Evolutionary conservation across 2,113 vertebrate genomes (phyloP).

Genomic region (Helogale parvula): DNA sequence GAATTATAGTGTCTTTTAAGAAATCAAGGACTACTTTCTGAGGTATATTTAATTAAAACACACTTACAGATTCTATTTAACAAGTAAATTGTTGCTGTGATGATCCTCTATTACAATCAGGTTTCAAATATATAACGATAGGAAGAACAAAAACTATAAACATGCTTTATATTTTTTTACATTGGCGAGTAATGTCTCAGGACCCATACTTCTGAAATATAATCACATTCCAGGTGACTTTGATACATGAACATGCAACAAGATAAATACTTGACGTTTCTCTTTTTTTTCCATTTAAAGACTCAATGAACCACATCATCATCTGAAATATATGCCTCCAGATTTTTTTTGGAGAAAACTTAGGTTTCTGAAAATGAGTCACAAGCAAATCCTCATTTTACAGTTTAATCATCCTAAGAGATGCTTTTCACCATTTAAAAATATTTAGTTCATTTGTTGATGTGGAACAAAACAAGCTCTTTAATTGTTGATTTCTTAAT

Average conservation of each 20-base stretch:
- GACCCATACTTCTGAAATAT: conserved; percentile 54
- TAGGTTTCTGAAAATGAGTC: conserved; percentile 48
- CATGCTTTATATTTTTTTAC: conserved; percentile 13
- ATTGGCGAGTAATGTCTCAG: conserved; percentile 17
- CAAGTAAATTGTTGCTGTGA: conserved; percentile 5
- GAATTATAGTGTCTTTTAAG: neutral
- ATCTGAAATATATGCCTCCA: conserved; percentile 41
- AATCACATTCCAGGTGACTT: conserved; percentile 65
- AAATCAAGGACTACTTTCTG: neutral
- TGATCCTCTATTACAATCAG: neutral
- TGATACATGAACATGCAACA: conserved; percentile 63
- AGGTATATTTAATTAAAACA: neutral
- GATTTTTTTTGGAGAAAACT: neutral
- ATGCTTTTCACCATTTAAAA: neutral
- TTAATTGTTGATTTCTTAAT: conserved; percentile 48
- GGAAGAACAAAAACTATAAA: conserved; percentile 38
- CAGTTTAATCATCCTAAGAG: conserved; percentile 1
- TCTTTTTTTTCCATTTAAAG: conserved; percentile 58
- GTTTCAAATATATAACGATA: neutral
- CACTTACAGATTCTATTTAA: neutral
- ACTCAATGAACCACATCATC: neutral
- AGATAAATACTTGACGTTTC: conserved; percentile 39
- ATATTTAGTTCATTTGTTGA: neutral
- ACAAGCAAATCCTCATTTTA: conserved; percentile 44
- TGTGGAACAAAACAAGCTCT: conserved; percentile 45